Evolutionary conservation across 2,888 invertebrate genomes (phyloP).

Genomic region (Folsomia candida): DNA sequence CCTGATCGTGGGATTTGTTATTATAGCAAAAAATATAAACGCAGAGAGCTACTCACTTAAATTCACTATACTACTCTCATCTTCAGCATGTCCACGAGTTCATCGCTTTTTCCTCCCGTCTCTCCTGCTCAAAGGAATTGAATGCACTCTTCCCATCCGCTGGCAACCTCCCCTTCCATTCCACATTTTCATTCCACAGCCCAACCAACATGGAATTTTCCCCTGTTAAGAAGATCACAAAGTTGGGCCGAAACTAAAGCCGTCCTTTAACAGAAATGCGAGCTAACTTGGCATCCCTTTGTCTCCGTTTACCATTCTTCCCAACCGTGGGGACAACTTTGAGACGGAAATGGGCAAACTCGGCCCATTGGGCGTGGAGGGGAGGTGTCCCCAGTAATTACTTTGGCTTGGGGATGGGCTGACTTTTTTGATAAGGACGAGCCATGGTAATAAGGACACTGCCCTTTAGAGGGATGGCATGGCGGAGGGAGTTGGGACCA

Average conservation of each 20-base stretch:
- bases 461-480: background rate
- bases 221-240: no score
- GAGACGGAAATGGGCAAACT: no score
- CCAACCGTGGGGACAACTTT: no score
- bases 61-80: no score
- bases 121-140: constrained; percentile 16
- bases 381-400: background rate
- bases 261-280: no score
- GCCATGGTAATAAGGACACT: background rate
- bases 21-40: background rate
- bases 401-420: background rate
- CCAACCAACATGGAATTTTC: no score
- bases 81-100: constrained; percentile 15
- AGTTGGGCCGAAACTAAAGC: no score
- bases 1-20: background rate
- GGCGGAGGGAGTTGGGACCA: background rate
- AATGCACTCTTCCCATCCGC: constrained; percentile 34
- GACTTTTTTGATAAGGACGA: background rate
- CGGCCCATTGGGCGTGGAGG: background rate
- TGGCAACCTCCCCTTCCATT: no score
- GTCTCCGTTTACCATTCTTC: no score
- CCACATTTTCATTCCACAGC: no score
- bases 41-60: background rate
- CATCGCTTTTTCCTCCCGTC: constrained; percentile 23
- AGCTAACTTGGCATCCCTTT: no score